Evolutionary conservation across 2,888 invertebrate genomes (phyloP), one percentile per base, ranked within the genome.

Genomic region (Drosophila bunnanda): DNA sequence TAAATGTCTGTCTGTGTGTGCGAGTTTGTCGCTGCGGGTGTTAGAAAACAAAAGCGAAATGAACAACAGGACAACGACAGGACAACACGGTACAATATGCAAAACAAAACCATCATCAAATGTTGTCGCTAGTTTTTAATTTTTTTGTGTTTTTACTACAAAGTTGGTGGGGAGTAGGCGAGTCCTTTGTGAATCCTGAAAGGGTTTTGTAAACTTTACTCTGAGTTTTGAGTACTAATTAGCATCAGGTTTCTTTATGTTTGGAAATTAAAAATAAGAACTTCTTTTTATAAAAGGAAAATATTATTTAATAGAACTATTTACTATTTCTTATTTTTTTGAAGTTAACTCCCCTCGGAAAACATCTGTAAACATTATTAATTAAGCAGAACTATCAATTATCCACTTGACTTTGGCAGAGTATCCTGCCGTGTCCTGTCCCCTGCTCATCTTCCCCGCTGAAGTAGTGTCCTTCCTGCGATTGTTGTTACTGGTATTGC

Each of bases 1-100:
- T 2, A n/a, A 12, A 13, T 25, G 15, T 20, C 30, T 52, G 32
- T 32, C 41, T 46, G 25, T 46, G 53, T 38, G 39, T 17, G 7
- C 59, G 61, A 52, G 83, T 77, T 69, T 67, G 85, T 72, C 88
- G 74, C 89, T 89, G 88, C 86, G 82, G 89, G 89, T 89, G 88
- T 83, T 83, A 83, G 83, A 82, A 89, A 83, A 89, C 83, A 83
- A 83, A 83, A 88, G 88, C 88, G 65, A 71, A 41, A 43, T 67
- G 52, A 89, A 82, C 89, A 82, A 77, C 82, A 77, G 74, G 61
- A 60, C 58, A 78, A 67, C 70, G 72, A 57, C 61, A 36, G 59
- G 46, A 69, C 70, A 76, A 65, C 61, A 36, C 68, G 46, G 65
- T 41, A 59, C 79, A 88, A 85, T 82, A 85, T 88, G 88, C 82